Evolutionary conservation across 2,888 invertebrate species (phyloP), one percentile per base, ranked within the genome.

Genomic region (Agrochola lychnidis): DNA sequence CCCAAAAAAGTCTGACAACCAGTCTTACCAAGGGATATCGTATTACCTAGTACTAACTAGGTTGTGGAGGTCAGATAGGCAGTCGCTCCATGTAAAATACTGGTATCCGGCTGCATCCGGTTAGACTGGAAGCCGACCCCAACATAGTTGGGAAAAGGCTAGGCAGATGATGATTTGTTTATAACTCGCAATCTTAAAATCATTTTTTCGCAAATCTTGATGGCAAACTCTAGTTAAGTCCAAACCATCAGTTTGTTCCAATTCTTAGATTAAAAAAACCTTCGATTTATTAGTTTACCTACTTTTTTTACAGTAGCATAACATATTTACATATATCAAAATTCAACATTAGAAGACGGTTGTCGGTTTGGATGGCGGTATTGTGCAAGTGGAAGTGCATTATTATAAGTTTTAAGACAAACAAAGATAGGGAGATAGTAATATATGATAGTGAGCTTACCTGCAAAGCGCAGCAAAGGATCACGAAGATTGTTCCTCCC

Each of bases 391-490:
- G 10, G 3, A 56, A 25, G 16, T 25, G 7, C 4, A 56, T 40
- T 45, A 22, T 76, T 48, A 7, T n/a, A 14, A 66, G 19, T 16
- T 16, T 19, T 9, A 36, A 40, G 53, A 53, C 22, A 53, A 10
- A 22, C 53, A 53, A 53, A 22, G 22, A n/a, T n/a, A 70, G 2
- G 40, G 3, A 70, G 9, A 48, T 12, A 45, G 5, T 30, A 48
- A 57, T 6, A 19, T 36, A 57, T 1, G 12, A 10, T 69, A 45
- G 14, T 51, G 7, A 45, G 57, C 95, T 96, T 83, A 96, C 96
- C 95, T 96, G 96, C 92, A 96, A 87, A 88, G 91, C 93, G 90
- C 95, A 95, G 95, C 93, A 94, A 89, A 96, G 91, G 96, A 96
- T 96, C 96, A 96, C 95, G 88, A 95, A 92, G 95, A 95, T 89